phyloP scores from a whole-genome alignment of 1,140 invertebrate genomes.

The Megalopta genalis region DNA sequence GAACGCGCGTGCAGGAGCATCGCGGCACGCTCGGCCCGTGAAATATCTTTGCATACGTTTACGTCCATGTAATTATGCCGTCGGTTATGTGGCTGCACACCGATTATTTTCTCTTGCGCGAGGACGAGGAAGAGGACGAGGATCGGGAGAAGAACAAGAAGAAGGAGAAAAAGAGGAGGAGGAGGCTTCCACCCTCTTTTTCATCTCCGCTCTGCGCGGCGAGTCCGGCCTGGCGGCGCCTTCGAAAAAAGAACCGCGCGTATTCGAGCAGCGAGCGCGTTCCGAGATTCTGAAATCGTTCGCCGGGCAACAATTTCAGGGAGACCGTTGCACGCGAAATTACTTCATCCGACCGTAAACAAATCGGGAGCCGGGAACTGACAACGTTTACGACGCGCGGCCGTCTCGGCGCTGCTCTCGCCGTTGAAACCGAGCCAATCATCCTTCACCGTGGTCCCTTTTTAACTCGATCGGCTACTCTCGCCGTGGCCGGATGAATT shows the following conservation, averaged over 20 bases:
- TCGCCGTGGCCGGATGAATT: background rate
- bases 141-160: background rate
- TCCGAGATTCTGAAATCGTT: background rate
- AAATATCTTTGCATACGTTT: constrained; percentile 30
- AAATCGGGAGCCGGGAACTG: background rate
- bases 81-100: background rate
- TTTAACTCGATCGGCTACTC: background rate
- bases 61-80: constrained; percentile 23
- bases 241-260: background rate
- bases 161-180: background rate
- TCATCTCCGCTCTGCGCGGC: background rate
- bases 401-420: background rate
- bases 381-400: background rate
- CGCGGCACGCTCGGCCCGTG: background rate
- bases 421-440: background rate
- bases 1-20: background rate
- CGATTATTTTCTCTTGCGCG: constrained; percentile 21
- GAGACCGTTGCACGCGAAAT: background rate
- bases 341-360: constrained; percentile 1
- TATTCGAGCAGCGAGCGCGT: background rate
- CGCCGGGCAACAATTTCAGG: background rate
- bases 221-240: background rate
- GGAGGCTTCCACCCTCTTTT: background rate
- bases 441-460: background rate
- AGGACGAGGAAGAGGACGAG: background rate